phyloP scores from a whole-genome alignment of 2,113 vertebrate genomes.

The Lepus europaeus region DNA sequence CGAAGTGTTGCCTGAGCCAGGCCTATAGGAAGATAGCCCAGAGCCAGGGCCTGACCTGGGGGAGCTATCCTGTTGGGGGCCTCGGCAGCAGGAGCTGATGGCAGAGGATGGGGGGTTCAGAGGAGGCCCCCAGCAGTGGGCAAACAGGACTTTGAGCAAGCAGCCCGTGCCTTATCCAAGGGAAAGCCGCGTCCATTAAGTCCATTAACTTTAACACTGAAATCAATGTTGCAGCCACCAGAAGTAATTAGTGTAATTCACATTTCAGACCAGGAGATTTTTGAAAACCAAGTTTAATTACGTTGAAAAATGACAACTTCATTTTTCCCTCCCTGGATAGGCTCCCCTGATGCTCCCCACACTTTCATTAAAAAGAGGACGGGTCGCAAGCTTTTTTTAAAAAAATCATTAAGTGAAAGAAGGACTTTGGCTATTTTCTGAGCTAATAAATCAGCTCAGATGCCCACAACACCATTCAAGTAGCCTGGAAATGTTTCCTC shows the following conservation, averaged over 20 bases:
- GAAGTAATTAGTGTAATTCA: conserved; percentile 92
- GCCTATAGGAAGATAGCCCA: neutral
- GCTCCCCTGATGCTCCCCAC: conserved; percentile 78
- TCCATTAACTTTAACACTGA: conserved; percentile 95
- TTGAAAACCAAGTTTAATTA: conserved; percentile 89
- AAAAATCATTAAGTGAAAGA: conserved; percentile 82
- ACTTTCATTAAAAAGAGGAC: conserved; percentile 86
- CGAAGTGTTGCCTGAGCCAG: neutral
- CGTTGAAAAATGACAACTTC: conserved; percentile 90
- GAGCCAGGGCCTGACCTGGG: neutral
- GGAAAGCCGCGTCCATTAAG: conserved; percentile 96
- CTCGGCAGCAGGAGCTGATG: conserved; percentile 80
- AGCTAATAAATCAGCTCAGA: conserved; percentile 85
- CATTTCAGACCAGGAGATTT: conserved; percentile 88
- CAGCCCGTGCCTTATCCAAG: conserved; percentile 89
- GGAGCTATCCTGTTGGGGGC: neutral
- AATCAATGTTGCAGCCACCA: conserved; percentile 96
- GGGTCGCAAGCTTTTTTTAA: conserved; percentile 60
- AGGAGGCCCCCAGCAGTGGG: conserved; percentile 92
- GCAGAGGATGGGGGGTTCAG: conserved; percentile 90
- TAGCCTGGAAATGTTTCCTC: conserved; percentile 84
- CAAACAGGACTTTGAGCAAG: conserved; percentile 92
- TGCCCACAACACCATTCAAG: conserved; percentile 83
- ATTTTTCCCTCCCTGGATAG: conserved; percentile 84
- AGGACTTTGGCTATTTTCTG: conserved; percentile 84